Evolutionary conservation across 2,113 vertebrate species (phyloP).

Genomic region (Dolichallabes microphthalmus): DNA sequence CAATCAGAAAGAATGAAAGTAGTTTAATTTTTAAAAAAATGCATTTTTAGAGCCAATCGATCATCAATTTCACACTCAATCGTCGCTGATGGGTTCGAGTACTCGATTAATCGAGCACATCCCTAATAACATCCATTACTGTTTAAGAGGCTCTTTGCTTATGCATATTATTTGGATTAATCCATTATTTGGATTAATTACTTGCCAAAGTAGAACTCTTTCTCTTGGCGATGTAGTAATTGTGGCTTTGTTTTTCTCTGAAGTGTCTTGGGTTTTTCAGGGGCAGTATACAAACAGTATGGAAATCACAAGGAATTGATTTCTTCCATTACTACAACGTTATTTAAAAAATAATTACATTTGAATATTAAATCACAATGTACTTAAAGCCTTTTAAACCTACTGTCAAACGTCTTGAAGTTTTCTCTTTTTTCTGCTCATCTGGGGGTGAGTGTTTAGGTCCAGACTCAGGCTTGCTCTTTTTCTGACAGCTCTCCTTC

Average conservation of each 20-base stretch:
- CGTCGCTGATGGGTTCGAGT: too few species aligned
- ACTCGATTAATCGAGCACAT: too few species aligned
- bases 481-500: conserved; percentile 38
- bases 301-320: conserved; percentile 22
- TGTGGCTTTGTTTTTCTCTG: conserved; percentile 40
- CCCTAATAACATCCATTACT: too few species aligned
- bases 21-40: too few species aligned
- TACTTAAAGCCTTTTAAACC: neutral
- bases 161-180: neutral
- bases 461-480: too few species aligned
- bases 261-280: conserved; percentile 73
- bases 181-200: neutral
- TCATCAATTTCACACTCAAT: too few species aligned
- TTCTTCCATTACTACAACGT: neutral
- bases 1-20: too few species aligned
- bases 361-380: neutral
- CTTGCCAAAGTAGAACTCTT: neutral
- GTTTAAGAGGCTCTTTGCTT: conserved; percentile 50
- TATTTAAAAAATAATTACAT: neutral
- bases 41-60: too few species aligned
- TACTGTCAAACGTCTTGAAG: conserved; percentile 35
- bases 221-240: conserved; percentile 14
- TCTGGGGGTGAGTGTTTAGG: neutral
- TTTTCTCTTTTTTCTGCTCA: neutral
- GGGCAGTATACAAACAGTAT: conserved; percentile 68